A percentile compares a stretch with the other conserved stretches of the same genome.
phyloP scores from a whole-genome alignment of 2,888 invertebrate genomes.

The Papilio protenor region DNA sequence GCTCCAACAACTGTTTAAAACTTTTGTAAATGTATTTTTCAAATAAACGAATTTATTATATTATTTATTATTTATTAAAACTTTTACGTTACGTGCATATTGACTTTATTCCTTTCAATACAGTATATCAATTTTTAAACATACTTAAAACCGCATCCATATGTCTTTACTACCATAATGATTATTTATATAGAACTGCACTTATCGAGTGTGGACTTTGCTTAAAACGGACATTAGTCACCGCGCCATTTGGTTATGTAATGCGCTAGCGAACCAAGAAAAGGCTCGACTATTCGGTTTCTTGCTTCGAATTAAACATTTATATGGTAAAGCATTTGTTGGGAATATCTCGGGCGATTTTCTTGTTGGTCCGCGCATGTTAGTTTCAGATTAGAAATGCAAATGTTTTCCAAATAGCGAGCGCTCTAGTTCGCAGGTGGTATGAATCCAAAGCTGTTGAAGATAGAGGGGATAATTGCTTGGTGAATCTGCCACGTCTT shows the following conservation, averaged over 20 bases:
- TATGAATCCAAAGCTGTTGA: slow-evolving; percentile 21
- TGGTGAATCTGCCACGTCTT: slow-evolving; percentile 49
- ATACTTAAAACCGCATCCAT: slow-evolving; percentile 22
- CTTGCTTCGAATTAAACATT: slow-evolving; percentile 28
- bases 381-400: slow-evolving; percentile 39
- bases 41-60: no score
- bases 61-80: no score
- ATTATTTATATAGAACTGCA: slow-evolving; percentile 28
- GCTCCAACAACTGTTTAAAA: no score
- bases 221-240: slow-evolving; percentile 38
- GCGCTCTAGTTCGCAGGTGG: slow-evolving; percentile 8
- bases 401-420: slow-evolving; percentile 35
- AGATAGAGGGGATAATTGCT: slow-evolving; percentile 20
- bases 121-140: no score
- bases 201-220: slow-evolving; percentile 30
- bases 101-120: no score
- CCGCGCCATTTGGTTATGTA: slow-evolving; percentile 39
- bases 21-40: no score
- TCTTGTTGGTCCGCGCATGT: slow-evolving; percentile 30
- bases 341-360: slow-evolving; percentile 32
- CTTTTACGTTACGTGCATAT: no score
- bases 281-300: slow-evolving; percentile 38
- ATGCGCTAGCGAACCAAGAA: slow-evolving; percentile 37
- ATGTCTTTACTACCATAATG: background rate
- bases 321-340: slow-evolving; percentile 43